Base-by-base conservation (phyloP, 2,113 vertebrate genomes). In the Phrynocephalus versicolor region DNA sequence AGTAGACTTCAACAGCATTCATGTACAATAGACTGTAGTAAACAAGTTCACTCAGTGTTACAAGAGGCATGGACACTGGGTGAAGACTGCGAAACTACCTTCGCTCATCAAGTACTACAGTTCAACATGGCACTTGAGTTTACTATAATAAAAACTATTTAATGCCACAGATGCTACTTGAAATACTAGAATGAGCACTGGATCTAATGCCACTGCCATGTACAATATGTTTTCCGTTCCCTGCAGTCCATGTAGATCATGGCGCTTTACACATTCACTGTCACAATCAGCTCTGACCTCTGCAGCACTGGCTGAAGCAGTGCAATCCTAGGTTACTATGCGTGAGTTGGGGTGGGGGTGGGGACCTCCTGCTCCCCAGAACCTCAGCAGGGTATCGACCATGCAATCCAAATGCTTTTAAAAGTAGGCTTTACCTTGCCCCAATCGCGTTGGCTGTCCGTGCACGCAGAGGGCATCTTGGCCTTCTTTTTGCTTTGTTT, bases 401-500 rank as follows among this genome's bases (percentile, higher is more conserved):
- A 87, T 86, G 88, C 58, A 88, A 76, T 76, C 89, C 74, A 86
- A 25, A 16, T 18, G 84, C 81, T 84, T 91, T 94, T 94, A 89
- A 89, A 91, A 92, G 88, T 12, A 85, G 74, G 88, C 81, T 94
- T 96, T 96, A 99, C 98, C 98, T 99, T 99, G 94, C 98, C 98
- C 98, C 98, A 99, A 95, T 99, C 98, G 92, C 98, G 97, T 90
- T 99, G 98, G 96, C 98, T 99, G 95, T 98, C 98, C 27, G 98
- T 99, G 89, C 97, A 98, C 79, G 98, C 98, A 82, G 99, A 99
- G 82, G 99, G 99, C 99, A 99, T 99, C 96, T 98, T 99, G 93
- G 99, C 97, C 95, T 98, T 99, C 96, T 99, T 99, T 97, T 99
- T 99, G 94, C 99, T 99, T 95, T 98, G 97, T 94, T 99, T 99